These are phyloP conservation scores for Drosophila repletoides DNA, from an alignment of 1,140 invertebrate genomes.

Conservation along the genomic window DNA sequence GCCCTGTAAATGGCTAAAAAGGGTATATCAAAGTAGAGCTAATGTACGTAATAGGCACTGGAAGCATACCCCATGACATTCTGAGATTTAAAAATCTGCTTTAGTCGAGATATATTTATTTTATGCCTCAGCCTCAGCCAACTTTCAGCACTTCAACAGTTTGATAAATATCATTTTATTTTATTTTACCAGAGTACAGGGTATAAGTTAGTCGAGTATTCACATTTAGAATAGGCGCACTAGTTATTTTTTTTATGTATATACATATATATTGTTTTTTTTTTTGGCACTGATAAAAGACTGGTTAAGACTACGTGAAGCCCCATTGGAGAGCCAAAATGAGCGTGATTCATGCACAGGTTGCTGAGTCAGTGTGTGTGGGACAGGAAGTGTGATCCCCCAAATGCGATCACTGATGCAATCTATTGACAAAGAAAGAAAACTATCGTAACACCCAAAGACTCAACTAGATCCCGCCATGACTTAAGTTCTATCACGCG, in stretches of 20 bases:
- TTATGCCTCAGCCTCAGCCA: no score
- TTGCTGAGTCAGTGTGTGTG: conserved; percentile 15
- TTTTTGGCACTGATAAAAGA: conserved; percentile 38
- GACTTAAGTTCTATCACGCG: conserved; percentile 57
- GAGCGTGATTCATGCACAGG: conserved; percentile 4
- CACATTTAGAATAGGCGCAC: no score
- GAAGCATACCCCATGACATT: no score
- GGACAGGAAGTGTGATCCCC: conserved; percentile 33
- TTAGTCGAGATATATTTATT: no score
- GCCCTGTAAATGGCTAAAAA: no score
- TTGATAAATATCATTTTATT: no score
- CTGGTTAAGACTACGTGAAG: conserved; percentile 1
- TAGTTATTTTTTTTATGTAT: conserved; percentile 5
- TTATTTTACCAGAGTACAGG: no score
- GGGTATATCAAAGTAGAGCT: no score
- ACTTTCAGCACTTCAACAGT: no score
- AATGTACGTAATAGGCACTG: no score
- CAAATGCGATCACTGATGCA: conserved; percentile 33
- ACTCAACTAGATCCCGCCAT: not conserved
- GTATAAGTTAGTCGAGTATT: no score
- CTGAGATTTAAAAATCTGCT: no score
- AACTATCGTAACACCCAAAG: conserved; percentile 14
- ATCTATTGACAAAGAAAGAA: conserved; percentile 20
- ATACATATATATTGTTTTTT: not conserved
- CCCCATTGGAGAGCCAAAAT: conserved; percentile 1